phyloP scores from a whole-genome alignment of 1,140 invertebrate genomes.

The Mylabris phalerata region DNA sequence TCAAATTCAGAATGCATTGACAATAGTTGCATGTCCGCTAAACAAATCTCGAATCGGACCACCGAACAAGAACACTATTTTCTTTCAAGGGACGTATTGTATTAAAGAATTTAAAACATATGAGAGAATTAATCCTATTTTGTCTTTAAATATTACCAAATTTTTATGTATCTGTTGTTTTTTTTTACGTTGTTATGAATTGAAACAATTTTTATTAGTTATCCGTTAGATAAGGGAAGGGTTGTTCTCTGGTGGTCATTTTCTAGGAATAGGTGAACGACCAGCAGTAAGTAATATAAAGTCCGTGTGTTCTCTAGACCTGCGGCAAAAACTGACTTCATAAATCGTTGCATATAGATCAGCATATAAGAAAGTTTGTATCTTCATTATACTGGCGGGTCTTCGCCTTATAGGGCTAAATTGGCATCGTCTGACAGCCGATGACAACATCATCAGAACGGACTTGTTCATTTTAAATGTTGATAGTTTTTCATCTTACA shows the following conservation, averaged over 20 bases:
- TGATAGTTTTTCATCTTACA: conserved; percentile 26
- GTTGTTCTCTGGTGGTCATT: too few species aligned
- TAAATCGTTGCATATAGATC: conserved; percentile 36
- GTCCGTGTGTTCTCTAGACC: conserved; percentile 14
- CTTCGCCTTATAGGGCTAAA: conserved; percentile 38
- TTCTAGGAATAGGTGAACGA: too few species aligned
- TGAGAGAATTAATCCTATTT: not conserved
- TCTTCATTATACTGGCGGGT: conserved; percentile 36
- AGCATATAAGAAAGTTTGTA: conserved; percentile 37
- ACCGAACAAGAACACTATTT: conserved; percentile 27
- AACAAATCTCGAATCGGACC: conserved; percentile 29
- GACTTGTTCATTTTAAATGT: conserved; percentile 29
- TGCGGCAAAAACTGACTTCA: conserved; percentile 29
- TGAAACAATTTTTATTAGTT: too few species aligned
- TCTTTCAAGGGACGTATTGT: conserved; percentile 18
- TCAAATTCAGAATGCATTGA: conserved; percentile 27
- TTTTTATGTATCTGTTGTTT: too few species aligned
- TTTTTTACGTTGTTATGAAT: too few species aligned
- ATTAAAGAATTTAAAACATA: conserved; percentile 15
- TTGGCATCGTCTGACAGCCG: conserved; percentile 34
- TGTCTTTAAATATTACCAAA: too few species aligned
- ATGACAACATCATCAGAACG: conserved; percentile 38
- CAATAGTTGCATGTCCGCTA: conserved; percentile 25
- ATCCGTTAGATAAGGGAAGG: too few species aligned
- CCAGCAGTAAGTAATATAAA: not conserved